Base-by-base conservation (phyloP, 1,140 invertebrate species). In the Plodia interpunctella region DNA sequence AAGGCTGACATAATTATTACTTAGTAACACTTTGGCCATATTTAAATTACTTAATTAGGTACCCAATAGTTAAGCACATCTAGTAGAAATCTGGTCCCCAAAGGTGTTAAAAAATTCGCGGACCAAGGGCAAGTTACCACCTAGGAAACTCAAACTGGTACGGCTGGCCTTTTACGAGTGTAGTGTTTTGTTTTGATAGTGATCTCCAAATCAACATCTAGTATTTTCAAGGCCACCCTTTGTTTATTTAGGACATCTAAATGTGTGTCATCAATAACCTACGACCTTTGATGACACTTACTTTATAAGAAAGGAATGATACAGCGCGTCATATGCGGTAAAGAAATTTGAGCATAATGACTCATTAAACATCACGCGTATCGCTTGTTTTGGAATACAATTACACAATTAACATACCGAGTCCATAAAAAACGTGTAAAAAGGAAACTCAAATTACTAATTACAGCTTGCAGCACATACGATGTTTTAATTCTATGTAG, bases 271-370 rank as follows among this genome's bases (percentile, higher is more conserved):
- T 17, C 10, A 44, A 6, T 25, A 25, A 2, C 21, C 6, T 15
- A 44, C 38, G 38, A 44, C 38, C 38, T 44, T 44, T 44, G 38
- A 15, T 44, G 38, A 25, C 32, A 35, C 32, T 35, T 44, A 44
- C 35, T 8, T 38, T 9, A 17, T 44, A 15, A 44, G 30, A 32
- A 44, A 44, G 38, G 38, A 15, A 44, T 44, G 38, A 44, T 44
- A 17, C 38, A 44, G 38, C 13, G 38, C 15, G n/a, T n/a, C n/a
- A n/a, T n/a, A 44, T 44, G 15, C 38, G 38, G 2, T 15, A 17
- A 44, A 15, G 13, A 44, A 44, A 44, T 44, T 44, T 44, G 38
- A 44, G 13, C 38, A 17, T 44, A 13, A 44, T 44, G 38, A 44
- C 1, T 44, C 38, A 44, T 44, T 44, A 44, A n/a, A 2, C 38